Evolutionary conservation across 2,113 vertebrate genomes (phyloP).

Genomic region (Protomyctophum bolini): DNA sequence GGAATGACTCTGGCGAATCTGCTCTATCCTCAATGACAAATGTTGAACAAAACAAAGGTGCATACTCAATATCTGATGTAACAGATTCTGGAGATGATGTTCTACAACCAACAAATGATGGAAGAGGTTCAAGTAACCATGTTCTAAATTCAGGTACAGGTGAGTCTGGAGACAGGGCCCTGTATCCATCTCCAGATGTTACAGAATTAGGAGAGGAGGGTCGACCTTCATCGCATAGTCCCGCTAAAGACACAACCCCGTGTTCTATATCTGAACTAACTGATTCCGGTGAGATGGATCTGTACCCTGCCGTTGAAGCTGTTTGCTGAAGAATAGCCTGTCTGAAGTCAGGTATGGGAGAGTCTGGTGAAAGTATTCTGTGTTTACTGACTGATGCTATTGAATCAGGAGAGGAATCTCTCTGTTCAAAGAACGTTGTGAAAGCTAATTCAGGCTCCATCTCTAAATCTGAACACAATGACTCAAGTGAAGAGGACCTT

Average conservation of each 20-base stretch:
- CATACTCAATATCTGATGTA: slow-evolving; percentile 37
- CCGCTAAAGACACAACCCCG: background rate
- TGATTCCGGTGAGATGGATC: slow-evolving; percentile 46
- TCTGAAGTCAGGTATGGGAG: slow-evolving; percentile 37
- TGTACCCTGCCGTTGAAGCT: slow-evolving; percentile 10
- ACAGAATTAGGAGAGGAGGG: slow-evolving; percentile 43
- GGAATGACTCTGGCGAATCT: slow-evolving; percentile 17
- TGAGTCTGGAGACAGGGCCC: slow-evolving; percentile 44
- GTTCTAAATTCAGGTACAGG: slow-evolving; percentile 25
- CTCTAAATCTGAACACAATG: slow-evolving; percentile 40
- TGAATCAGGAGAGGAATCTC: slow-evolving; percentile 50
- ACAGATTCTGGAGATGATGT: slow-evolving; percentile 29
- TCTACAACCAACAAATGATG: slow-evolving; percentile 43
- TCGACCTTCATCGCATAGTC: slow-evolving; percentile 23
- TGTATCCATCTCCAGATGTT: slow-evolving; percentile 7
- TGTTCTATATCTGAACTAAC: slow-evolving; percentile 35
- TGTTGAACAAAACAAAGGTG: slow-evolving; percentile 8
- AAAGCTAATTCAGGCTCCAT: slow-evolving; percentile 13
- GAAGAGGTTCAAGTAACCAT: slow-evolving; percentile 23
- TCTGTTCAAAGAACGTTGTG: slow-evolving; percentile 6
- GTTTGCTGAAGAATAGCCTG: background rate
- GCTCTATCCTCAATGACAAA: slow-evolving; percentile 11
- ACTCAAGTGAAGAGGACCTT: slow-evolving; percentile 50
- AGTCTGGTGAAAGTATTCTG: slow-evolving; percentile 44
- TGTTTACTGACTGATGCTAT: background rate